Percentiles rank a stretch among this genome's conserved stretches.
phyloP scores from a whole-genome alignment of 2,797 vertebrate genomes.

The Brotula barbata region DNA sequence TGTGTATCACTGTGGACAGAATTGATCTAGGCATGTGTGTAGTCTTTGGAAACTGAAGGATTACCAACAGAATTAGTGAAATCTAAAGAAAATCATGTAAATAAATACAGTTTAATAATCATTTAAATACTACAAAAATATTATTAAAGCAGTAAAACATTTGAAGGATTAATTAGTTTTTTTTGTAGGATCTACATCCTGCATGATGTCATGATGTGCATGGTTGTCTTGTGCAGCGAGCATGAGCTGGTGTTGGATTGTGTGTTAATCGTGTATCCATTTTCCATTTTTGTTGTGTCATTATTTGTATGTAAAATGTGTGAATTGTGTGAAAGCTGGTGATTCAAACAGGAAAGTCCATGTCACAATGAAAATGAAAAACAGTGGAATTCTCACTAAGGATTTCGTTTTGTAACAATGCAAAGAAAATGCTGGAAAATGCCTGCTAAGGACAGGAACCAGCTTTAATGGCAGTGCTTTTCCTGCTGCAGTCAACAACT shows the following conservation, averaged over 20 bases:
- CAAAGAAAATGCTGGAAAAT: neutral
- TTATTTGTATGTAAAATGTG: conserved; percentile 9
- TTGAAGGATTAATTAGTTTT: too few relatives aligned
- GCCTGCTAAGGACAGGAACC: neutral
- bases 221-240: conserved; percentile 44
- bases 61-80: too few relatives aligned
- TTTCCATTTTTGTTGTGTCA: conserved; percentile 13
- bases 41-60: too few relatives aligned
- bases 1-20: too few relatives aligned
- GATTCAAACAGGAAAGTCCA: neutral
- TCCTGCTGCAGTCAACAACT: conserved; percentile 61
- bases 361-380: conserved; percentile 17
- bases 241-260: conserved; percentile 39
- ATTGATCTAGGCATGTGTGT: too few relatives aligned
- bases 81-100: too few relatives aligned
- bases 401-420: neutral
- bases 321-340: neutral
- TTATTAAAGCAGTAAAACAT: too few relatives aligned
- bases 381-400: conserved; percentile 39
- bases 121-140: too few relatives aligned
- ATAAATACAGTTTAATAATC: too few relatives aligned
- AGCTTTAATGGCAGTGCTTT: conserved; percentile 42
- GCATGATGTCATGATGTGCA: conserved; percentile 63
- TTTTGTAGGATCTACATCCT: neutral
- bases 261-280: conserved; percentile 30